Evolutionary conservation across 2,888 invertebrate genomes (phyloP).

Genomic region (Clepsis dumicolana): DNA sequence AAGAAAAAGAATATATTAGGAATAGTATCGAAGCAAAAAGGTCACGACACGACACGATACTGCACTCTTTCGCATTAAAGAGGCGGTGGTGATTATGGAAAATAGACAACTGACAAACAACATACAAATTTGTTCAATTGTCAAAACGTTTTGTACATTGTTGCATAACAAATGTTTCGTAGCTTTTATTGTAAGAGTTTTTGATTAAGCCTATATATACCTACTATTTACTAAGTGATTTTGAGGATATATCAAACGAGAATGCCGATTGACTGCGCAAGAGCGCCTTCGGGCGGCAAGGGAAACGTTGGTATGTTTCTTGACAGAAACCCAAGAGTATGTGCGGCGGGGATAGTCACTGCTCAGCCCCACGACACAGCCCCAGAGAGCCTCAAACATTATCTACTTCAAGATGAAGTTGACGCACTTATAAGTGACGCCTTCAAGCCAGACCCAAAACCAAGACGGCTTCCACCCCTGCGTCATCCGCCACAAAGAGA

Average conservation of each 20-base stretch:
- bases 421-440: slow-evolving; percentile 42
- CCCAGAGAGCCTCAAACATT: slow-evolving; percentile 29
- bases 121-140: background rate
- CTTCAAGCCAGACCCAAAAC: slow-evolving; percentile 29
- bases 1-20: slow-evolving; percentile 8
- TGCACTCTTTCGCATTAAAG: background rate
- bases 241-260: background rate
- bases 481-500: slow-evolving; percentile 26
- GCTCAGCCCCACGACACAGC: slow-evolving; percentile 28
- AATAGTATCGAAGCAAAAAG: background rate
- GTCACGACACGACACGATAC: too few species aligned
- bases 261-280: slow-evolving; percentile 30
- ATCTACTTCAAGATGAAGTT: slow-evolving; percentile 39
- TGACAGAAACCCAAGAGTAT: slow-evolving; percentile 41
- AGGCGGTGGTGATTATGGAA: background rate
- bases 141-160: slow-evolving; percentile 1
- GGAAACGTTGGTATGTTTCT: slow-evolving; percentile 41
- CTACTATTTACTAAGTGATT: background rate
- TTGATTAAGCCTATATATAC: slow-evolving; percentile 1
- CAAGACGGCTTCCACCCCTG: slow-evolving; percentile 27
- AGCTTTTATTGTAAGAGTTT: background rate
- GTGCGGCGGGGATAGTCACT: slow-evolving; percentile 40
- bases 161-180: background rate
- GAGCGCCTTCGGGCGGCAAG: slow-evolving; percentile 36
- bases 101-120: background rate